Evolutionary conservation across 2,888 invertebrate genomes (phyloP).

Genomic region (Lobophora halterata): DNA sequence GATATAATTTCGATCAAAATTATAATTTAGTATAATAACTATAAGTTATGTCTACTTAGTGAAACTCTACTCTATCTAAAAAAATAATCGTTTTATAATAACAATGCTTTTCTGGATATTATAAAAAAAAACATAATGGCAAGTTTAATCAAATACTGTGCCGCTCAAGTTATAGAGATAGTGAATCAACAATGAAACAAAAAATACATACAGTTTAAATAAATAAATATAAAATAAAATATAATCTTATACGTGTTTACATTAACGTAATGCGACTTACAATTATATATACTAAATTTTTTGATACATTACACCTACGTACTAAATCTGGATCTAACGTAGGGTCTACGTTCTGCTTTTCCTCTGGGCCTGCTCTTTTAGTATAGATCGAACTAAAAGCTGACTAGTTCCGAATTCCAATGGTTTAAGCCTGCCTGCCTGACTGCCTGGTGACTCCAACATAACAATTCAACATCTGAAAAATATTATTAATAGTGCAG

Average conservation of each 20-base stretch:
- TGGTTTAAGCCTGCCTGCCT: conserved; percentile 32
- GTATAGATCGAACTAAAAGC: conserved; percentile 40
- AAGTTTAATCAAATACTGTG: conserved; percentile 11
- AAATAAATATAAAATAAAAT: background rate
- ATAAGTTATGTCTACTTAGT: conserved; percentile 22
- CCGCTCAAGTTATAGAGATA: no score
- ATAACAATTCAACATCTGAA: conserved; percentile 57
- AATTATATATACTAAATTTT: no score
- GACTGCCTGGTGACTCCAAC: conserved; percentile 57
- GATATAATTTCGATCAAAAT: conserved; percentile 20
- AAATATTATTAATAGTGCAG: conserved; percentile 57
- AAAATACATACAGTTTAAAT: background rate
- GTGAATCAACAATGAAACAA: background rate
- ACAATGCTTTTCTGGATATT: no score
- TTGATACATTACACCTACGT: conserved; percentile 5
- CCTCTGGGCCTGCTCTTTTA: conserved; percentile 9
- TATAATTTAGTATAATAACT: background rate
- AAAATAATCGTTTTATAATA: no score
- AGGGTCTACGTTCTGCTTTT: conserved; percentile 10
- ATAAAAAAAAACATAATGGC: conserved; percentile 17
- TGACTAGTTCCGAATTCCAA: conserved; percentile 41
- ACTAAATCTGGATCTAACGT: conserved; percentile 20
- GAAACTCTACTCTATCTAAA: conserved; percentile 28
- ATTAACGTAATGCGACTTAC: no score
- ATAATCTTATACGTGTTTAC: no score